Evolutionary conservation across 2,113 vertebrate genomes (phyloP), one percentile per base, ranked within the genome.

Genomic region (Heterocephalus glaber): DNA sequence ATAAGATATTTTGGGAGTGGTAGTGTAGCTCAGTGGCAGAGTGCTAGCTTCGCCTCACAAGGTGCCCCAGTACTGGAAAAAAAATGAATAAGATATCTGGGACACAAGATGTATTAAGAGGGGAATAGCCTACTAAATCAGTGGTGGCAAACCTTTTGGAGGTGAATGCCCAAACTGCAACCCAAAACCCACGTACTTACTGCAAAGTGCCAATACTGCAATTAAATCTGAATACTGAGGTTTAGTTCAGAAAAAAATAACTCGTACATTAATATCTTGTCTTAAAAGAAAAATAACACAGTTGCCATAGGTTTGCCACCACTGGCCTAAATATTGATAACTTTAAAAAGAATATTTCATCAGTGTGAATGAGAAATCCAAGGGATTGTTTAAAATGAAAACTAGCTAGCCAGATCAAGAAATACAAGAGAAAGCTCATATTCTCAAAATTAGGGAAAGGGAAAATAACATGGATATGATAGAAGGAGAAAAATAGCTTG

Each of bases 401-500:
- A 49, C 35, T 83, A 61, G 68, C 54, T 94, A 84, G 26, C 30
- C 19, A 89, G 44, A 72, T 89, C 7, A 65, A 80, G 44, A 94
- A 79, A 70, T 38, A 49, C 60, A 85, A 56, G 35, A 77, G 28
- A 85, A 92, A 89, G 24, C 35, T 38, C 16, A n/a, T 12, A 52
- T 90, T 86, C 52, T 83, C 65, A 88, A 82, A 94, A 84, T 44
- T 94, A 84, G 30, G 28, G 68, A 44, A 70, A 54, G 44, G 58
- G 41, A 54, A 86, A 76, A 24, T 24, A 84, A 61, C n/a, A 58
- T 56, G 77, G 22, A n/a, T 92, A 49, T 1, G 65, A 54, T 61
- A 9, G 30, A 58, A 82, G 26, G 30, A 13, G 68, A 13, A 41
- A 77, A 68, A 35, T 52, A 74, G 47, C 38, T n/a, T 86, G 89